Percentiles rank a stretch among this genome's conserved stretches.
These are phyloP conservation scores for Cliona cf. orientalis DNA, from an alignment of 37 sponge, comb jelly and placozoan species.

Conservation along the genomic window DNA sequence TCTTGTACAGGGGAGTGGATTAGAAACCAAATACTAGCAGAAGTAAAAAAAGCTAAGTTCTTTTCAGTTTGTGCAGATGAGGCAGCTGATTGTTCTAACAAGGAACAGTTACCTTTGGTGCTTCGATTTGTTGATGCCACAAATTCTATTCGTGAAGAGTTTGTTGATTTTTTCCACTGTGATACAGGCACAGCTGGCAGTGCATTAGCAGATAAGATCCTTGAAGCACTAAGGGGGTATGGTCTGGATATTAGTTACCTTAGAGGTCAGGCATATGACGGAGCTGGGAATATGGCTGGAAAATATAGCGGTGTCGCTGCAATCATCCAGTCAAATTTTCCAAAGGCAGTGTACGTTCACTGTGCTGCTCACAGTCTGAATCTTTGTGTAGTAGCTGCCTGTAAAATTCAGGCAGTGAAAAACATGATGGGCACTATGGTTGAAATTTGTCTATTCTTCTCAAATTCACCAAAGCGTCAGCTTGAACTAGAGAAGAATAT, in stretches of 20 bases:
- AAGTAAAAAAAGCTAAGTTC: conserved; percentile 38
- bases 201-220: conserved; percentile 6
- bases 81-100: conserved; percentile 48
- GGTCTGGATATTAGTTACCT: conserved; percentile 1
- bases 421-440: conserved; percentile 25
- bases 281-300: conserved; percentile 26
- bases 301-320: conserved; percentile 15
- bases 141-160: conserved; percentile 10
- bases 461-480: conserved; percentile 17
- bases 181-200: conserved; percentile 16
- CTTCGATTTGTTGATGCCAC: conserved; percentile 41
- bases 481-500: conserved; percentile 7
- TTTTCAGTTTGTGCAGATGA: conserved; percentile 46
- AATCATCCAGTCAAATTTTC: not conserved
- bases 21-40: conserved; percentile 16
- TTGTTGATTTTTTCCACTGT: conserved; percentile 13
- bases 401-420: conserved; percentile 3
- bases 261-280: conserved; percentile 12
- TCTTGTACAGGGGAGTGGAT: conserved; percentile 25
- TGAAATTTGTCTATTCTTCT: conserved; percentile 24
- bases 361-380: conserved; percentile 16
- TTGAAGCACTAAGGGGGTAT: not conserved
- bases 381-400: conserved; percentile 28
- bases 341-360: conserved; percentile 22
- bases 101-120: conserved; percentile 49